Evolutionary conservation across 2,113 vertebrate genomes (phyloP), one percentile per base, ranked within the genome.

Genomic region (Thryonomys swinderianus): DNA sequence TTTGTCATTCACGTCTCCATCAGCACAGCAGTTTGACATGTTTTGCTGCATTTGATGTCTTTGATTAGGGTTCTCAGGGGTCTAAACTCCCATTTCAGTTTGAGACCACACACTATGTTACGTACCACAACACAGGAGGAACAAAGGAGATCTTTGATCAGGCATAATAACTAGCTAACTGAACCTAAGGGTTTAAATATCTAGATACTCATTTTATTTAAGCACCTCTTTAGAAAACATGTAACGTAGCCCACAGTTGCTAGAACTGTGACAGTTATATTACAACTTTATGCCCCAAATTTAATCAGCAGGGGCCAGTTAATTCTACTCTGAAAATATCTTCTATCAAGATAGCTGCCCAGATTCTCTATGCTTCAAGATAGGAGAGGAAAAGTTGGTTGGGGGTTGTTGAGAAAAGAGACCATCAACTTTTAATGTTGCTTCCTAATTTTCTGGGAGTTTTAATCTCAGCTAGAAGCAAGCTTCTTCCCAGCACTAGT

Each of bases 221-320:
- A 95, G 40, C 69, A 55, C 69, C 69, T 93, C 90, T 83, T 57
- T 91, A 87, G 88, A 79, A 96, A 89, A 74, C 83, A 85, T 59
- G 71, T 69, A 87, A 61, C 71, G 42, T 10, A 74, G 73, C 76
- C 76, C 23, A 64, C 5, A 37, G 74, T 86, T 69, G 9, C 32
- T 45, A 73, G 55, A 74, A 93, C 57, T 30, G 79, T 69, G 90
- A 95, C 87, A 94, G 84, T 69, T 93, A 71, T 76, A 80, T 48
- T 90, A 88, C 55, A 61, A 34, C 95, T 86, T 96, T 92, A 95
- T 76, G 71, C 76, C 76, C 64, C n/a, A 64, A 90, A 89, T 87
- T 80, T 95, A 90, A 90, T 95, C 85, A 95, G 64, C 90, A 97
- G 80, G 87, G 90, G 51, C 94, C 86, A 51, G 93, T 83, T 88